phyloP scores from a whole-genome alignment of 2,797 vertebrate species.

The Fratercula arctica region DNA sequence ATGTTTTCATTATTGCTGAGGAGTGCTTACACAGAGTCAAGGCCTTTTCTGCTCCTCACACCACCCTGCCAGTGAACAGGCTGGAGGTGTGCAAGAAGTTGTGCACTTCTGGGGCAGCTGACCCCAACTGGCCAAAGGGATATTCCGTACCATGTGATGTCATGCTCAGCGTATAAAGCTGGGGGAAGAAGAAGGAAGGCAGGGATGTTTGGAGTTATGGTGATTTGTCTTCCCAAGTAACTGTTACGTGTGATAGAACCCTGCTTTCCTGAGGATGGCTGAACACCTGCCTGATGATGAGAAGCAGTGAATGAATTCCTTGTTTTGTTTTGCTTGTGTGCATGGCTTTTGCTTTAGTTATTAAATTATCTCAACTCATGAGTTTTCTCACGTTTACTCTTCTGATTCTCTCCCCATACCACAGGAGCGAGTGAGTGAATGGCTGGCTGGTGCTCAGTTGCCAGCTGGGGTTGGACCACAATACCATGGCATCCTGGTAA shows the following conservation, averaged over 20 bases:
- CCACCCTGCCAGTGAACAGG: background rate
- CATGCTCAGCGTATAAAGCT: background rate
- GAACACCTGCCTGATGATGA: background rate
- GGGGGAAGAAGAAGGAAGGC: background rate
- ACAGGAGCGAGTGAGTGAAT: background rate
- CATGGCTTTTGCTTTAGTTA: background rate
- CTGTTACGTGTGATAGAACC: background rate
- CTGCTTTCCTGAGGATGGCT: background rate
- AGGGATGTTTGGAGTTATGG: background rate
- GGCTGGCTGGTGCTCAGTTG: background rate
- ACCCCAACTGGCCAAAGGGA: background rate
- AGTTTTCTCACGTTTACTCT: background rate
- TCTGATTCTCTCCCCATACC: background rate
- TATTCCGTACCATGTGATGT: background rate
- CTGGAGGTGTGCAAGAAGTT: background rate
- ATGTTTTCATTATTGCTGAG: background rate
- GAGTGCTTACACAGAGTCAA: background rate
- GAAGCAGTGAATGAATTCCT: background rate
- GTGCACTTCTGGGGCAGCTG: background rate
- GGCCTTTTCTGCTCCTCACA: background rate
- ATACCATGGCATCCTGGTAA: background rate
- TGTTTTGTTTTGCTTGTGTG: background rate
- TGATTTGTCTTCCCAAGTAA: background rate
- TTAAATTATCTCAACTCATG: background rate
- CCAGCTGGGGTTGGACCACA: background rate